Conservation (phyloP, 2,888 invertebrate species). For the Seira ritae region DNA sequence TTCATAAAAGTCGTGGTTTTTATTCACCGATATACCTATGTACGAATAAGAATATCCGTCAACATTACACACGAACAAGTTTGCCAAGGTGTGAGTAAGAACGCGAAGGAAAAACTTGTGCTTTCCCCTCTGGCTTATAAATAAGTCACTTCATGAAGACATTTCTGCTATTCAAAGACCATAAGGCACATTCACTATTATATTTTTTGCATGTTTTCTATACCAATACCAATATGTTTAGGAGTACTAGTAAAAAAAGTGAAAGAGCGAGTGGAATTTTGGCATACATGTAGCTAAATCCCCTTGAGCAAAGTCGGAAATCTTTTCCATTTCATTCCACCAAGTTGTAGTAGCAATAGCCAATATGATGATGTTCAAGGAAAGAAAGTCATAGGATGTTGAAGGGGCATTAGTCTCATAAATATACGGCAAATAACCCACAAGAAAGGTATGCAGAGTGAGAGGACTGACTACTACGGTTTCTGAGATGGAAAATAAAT, state of each 20-base stretch:
- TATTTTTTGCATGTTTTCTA: too few species aligned
- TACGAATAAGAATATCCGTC: constrained; percentile 4
- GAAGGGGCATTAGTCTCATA: not conserved
- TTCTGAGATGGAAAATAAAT: constrained; percentile 22
- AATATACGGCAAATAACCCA: not conserved
- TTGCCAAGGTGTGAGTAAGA: too few species aligned
- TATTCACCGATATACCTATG: not conserved
- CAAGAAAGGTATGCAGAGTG: not conserved
- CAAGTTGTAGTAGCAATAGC: constrained; percentile 22
- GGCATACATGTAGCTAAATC: constrained; percentile 61
- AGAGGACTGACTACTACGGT: not conserved
- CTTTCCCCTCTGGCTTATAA: too few species aligned
- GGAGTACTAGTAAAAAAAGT: too few species aligned
- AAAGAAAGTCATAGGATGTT: not conserved
- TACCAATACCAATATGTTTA: too few species aligned
- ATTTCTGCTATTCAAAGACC: too few species aligned
- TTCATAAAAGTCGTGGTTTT: not conserved
- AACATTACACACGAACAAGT: not conserved
- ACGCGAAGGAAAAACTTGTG: too few species aligned
- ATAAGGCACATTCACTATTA: too few species aligned
- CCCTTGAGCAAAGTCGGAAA: constrained; percentile 57
- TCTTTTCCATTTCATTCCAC: constrained; percentile 49
- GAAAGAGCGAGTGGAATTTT: constrained; percentile 52
- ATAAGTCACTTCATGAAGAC: too few species aligned
- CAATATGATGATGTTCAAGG: not conserved